These are phyloP conservation scores for Willisornis vidua DNA, from an alignment of 2,113 vertebrate species.

Conservation along the genomic window DNA sequence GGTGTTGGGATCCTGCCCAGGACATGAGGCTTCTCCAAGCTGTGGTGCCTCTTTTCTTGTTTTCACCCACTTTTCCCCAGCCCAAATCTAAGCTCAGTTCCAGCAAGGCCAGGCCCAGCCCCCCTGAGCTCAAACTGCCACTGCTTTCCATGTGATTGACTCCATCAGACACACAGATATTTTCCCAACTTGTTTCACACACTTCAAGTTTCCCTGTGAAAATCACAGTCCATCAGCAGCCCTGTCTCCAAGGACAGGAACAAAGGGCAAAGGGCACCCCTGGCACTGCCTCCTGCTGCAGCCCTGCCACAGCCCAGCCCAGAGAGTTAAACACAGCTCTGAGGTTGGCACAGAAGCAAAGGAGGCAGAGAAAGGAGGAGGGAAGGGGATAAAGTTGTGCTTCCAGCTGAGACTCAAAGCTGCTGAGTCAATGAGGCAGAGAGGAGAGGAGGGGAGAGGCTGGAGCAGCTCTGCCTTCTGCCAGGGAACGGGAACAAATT, in stretches of 20 bases:
- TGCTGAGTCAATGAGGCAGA: background rate
- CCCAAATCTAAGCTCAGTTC: background rate
- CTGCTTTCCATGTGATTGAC: accelerated
- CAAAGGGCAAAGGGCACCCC: background rate
- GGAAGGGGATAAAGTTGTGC: background rate
- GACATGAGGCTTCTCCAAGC: background rate
- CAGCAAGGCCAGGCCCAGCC: background rate
- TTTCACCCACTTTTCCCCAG: background rate
- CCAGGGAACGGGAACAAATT: background rate
- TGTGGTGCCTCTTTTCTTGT: background rate
- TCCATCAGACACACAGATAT: background rate
- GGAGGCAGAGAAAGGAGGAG: background rate
- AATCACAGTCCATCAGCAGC: background rate
- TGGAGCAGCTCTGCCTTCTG: background rate
- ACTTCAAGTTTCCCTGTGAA: background rate
- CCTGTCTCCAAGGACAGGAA: background rate
- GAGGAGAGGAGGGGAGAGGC: background rate
- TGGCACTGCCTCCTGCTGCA: accelerated
- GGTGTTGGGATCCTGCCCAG: background rate
- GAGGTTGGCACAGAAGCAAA: background rate
- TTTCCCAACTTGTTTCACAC: background rate
- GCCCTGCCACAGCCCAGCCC: background rate
- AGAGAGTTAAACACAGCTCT: background rate
- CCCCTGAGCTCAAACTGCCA: background rate
- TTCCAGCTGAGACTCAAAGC: background rate